Evolutionary conservation across 2,888 invertebrate species (phyloP).

Genomic region (Trileptium ribeirensis): DNA sequence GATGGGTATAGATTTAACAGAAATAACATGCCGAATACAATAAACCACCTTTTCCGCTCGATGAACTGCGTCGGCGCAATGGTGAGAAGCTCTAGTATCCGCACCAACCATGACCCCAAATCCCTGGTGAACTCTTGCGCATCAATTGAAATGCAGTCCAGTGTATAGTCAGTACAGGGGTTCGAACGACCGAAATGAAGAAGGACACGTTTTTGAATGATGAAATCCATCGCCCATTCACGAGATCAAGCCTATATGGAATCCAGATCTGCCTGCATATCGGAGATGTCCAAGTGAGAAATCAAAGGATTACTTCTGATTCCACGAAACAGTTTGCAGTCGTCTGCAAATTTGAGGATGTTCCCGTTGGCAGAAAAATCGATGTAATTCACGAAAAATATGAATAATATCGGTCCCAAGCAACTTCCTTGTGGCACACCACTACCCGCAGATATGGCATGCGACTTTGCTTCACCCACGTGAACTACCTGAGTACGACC

Average conservation of each 20-base stretch:
- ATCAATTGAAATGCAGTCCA: too few species aligned
- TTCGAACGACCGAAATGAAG: neutral
- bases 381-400: neutral
- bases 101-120: neutral
- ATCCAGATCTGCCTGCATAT: neutral
- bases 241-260: neutral
- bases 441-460: too few species aligned
- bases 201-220: too few species aligned
- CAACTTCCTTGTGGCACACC: neutral
- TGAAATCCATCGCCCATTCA: neutral
- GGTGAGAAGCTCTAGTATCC: too few species aligned
- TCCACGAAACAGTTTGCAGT: neutral
- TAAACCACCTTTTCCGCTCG: too few species aligned
- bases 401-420: neutral
- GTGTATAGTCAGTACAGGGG: too few species aligned
- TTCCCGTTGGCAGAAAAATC: neutral
- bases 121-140: neutral
- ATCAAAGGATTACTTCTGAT: neutral
- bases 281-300: neutral
- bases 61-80: neutral
- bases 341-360: neutral
- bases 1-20: neutral
- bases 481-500: neutral
- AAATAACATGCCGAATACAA: too few species aligned
- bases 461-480: neutral